These are phyloP conservation scores for Ligdia adustata DNA, from an alignment of 2,888 invertebrate genomes.

Conservation along the genomic window DNA sequence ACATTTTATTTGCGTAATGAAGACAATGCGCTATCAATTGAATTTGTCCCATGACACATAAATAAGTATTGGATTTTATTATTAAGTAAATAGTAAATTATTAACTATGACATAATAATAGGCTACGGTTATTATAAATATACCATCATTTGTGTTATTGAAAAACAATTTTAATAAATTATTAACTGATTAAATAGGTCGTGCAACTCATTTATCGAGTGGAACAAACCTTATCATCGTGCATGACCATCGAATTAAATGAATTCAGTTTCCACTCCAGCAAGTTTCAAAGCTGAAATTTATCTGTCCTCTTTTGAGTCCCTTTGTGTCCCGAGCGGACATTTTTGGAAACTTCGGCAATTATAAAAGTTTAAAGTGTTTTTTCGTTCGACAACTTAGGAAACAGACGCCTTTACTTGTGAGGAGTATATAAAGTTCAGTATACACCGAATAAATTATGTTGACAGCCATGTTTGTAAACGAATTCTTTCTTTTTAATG, in stretches of 20 bases:
- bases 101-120: no score
- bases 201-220: background rate
- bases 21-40: no score
- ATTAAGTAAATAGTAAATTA: no score
- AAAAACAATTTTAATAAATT: background rate
- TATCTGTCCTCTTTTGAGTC: conserved; percentile 41
- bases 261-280: conserved; percentile 27
- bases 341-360: conserved; percentile 51
- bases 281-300: conserved; percentile 46
- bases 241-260: conserved; percentile 12
- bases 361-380: conserved; percentile 63
- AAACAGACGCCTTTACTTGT: conserved; percentile 37
- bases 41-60: no score
- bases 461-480: background rate
- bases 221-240: background rate
- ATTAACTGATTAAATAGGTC: background rate
- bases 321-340: conserved; percentile 38
- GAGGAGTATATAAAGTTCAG: background rate
- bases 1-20: no score
- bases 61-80: no score
- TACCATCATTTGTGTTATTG: background rate
- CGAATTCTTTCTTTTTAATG: no score
- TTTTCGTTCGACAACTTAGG: conserved; percentile 48
- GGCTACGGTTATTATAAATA: no score
- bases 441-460: conserved; percentile 3